A percentile compares a stretch with the other conserved stretches of the same genome.
These are phyloP conservation scores for Tholera decimalis DNA, from an alignment of 2,888 invertebrate species.

Conservation along the genomic window DNA sequence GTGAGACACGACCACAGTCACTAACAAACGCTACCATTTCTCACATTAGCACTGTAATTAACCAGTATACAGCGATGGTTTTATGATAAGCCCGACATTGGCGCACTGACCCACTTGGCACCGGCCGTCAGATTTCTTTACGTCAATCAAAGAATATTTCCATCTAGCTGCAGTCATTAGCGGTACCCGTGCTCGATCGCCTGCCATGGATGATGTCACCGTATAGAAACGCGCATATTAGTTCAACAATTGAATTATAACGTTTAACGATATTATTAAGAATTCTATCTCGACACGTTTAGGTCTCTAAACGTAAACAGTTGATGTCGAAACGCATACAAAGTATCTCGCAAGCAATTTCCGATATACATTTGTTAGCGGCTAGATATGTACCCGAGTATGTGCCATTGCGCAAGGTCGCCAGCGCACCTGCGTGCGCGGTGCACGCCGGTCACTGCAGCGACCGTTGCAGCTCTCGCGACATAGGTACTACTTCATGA, in stretches of 20 bases:
- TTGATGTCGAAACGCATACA: slow-evolving; percentile 81
- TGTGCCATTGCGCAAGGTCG: slow-evolving; percentile 89
- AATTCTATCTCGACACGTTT: slow-evolving; percentile 76
- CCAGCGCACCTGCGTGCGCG: slow-evolving; percentile 81
- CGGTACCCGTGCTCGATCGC: slow-evolving; percentile 47
- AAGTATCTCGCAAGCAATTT: slow-evolving; percentile 85
- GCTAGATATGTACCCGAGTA: slow-evolving; percentile 79
- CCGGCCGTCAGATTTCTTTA: slow-evolving; percentile 76
- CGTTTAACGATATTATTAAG: slow-evolving; percentile 59
- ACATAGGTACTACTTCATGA: slow-evolving; percentile 72
- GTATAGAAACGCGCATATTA: slow-evolving; percentile 71
- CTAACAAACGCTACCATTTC: slow-evolving; percentile 68
- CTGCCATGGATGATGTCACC: slow-evolving; percentile 81
- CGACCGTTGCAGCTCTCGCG: slow-evolving; percentile 86
- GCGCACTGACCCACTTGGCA: slow-evolving; percentile 88
- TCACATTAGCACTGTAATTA: slow-evolving; percentile 77
- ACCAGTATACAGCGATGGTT: slow-evolving; percentile 69
- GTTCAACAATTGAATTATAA: slow-evolving; percentile 71
- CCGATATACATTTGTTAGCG: slow-evolving; percentile 83
- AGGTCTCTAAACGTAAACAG: slow-evolving; percentile 71
- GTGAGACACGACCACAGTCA: slow-evolving; percentile 72
- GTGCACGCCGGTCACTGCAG: slow-evolving; percentile 78
- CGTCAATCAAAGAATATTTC: slow-evolving; percentile 83
- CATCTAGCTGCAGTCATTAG: slow-evolving; percentile 72
- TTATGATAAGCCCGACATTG: slow-evolving; percentile 87